phyloP scores from a whole-genome alignment of 1,140 invertebrate genomes.

The Trichoplusia ni region DNA sequence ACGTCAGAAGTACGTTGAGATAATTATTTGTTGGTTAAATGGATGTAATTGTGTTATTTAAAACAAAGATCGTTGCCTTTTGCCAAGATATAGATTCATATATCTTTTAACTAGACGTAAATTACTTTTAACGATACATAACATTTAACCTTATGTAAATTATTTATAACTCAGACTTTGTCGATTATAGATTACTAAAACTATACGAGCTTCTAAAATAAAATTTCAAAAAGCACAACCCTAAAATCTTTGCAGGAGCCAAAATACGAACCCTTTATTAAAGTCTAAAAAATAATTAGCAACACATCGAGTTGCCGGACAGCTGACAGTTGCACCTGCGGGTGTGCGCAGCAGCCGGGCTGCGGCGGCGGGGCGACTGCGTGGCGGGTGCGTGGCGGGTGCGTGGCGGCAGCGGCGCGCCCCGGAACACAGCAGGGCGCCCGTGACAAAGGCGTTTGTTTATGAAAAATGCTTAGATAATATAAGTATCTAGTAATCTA shows the following conservation, averaged over 20 bases:
- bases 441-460: not conserved
- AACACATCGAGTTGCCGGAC: conserved; percentile 56
- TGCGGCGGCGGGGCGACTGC: too few relatives aligned
- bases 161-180: too few relatives aligned
- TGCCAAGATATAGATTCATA: too few relatives aligned
- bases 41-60: too few relatives aligned
- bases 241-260: not conserved
- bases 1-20: too few relatives aligned
- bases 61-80: too few relatives aligned
- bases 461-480: conserved; percentile 11
- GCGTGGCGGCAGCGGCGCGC: conserved; percentile 3
- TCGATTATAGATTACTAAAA: not conserved
- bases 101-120: too few relatives aligned
- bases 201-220: not conserved
- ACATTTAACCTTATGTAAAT: too few relatives aligned
- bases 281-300: conserved; percentile 62
- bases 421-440: not conserved
- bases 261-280: conserved; percentile 44
- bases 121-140: too few relatives aligned
- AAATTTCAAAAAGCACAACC: not conserved
- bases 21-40: too few relatives aligned
- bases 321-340: conserved; percentile 65
- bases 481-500: not conserved
- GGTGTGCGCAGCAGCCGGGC: not conserved
- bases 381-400: not conserved